Base-by-base conservation (phyloP, 1,140 invertebrate species). In the Caerostris darwini region DNA sequence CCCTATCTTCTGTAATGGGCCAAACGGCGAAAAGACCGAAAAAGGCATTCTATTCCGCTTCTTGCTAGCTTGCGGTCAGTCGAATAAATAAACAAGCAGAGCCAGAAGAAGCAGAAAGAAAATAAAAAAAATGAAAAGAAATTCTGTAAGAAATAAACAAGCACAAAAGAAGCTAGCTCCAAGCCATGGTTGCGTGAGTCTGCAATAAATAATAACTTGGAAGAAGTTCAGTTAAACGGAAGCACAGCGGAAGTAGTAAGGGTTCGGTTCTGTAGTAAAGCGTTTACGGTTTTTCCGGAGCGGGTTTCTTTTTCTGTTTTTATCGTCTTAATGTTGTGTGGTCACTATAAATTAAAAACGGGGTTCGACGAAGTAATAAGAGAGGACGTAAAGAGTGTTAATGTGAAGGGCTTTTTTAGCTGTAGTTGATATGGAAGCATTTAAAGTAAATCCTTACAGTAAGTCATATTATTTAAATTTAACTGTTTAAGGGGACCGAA, bases 71-170 rank as follows among this genome's bases (percentile, higher is more conserved):
- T 59, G 82, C 82, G 82, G 82, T 85, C 82, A 57, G 54, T 85
- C 82, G 82, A 85, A 85, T 85, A 58, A 34, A 85, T 85, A 58
- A 85, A 85, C 57, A 59, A 58, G 82, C 82, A 58, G 17, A 85
- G n/a, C 57, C 69, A 34, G 82, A 85, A 58, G 54, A 5, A 58
- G n/a, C n/a, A 67, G n/a, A 67, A 67, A 67, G 6, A n/a, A n/a
- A 12, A 67, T 5, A 67, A 14, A 12, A 14, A 67, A 5, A 67
- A n/a, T 5, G 69, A 77, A 77, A 77, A 77, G 69, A 77, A 77
- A 77, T 77, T 50, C 19, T 14, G 34, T 50, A 77, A 53, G 50
- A 77, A 77, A 77, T 77, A 77, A 77, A 77, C 34, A 77, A 34
- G 34, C 3, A 61, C 34, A 34, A 34, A 34, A 34, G 34, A 34